Conservation (phyloP, 2,888 invertebrate genomes). For the Galerucella nymphaeae region DNA sequence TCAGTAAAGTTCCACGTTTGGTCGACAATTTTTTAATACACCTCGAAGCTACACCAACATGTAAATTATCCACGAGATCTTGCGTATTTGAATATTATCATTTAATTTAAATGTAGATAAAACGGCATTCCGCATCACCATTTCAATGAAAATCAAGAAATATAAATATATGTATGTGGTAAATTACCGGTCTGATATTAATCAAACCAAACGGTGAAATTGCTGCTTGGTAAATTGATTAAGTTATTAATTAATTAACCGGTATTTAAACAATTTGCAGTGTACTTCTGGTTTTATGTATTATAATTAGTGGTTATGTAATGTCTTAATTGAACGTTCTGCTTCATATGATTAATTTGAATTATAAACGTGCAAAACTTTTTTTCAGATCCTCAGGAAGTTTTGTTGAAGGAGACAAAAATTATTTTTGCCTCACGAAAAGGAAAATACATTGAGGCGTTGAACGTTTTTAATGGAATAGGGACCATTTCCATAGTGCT, state of each 20-base stretch:
- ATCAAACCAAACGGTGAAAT: background rate
- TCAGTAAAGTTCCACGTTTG: too few relatives aligned
- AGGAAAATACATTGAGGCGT: too few relatives aligned
- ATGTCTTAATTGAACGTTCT: background rate
- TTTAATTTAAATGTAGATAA: background rate
- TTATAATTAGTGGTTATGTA: background rate
- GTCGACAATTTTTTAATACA: too few relatives aligned
- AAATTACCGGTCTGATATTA: background rate
- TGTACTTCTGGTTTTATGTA: background rate
- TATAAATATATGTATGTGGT: background rate
- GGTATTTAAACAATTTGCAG: background rate
- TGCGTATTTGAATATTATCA: background rate
- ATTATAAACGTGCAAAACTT: background rate
- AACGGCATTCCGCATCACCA: background rate
- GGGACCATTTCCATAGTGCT: too few relatives aligned
- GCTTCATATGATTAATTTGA: background rate
- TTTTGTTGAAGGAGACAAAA: too few relatives aligned
- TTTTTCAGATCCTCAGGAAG: background rate
- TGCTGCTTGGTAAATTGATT: background rate
- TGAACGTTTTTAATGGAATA: too few relatives aligned
- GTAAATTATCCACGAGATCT: background rate
- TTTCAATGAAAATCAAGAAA: background rate
- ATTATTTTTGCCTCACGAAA: too few relatives aligned
- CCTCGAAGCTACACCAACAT: background rate
- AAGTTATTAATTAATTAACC: slow-evolving; percentile 5